Evolutionary conservation across 2,113 vertebrate genomes (phyloP).

Genomic region (Cyprinodon tularosa): DNA sequence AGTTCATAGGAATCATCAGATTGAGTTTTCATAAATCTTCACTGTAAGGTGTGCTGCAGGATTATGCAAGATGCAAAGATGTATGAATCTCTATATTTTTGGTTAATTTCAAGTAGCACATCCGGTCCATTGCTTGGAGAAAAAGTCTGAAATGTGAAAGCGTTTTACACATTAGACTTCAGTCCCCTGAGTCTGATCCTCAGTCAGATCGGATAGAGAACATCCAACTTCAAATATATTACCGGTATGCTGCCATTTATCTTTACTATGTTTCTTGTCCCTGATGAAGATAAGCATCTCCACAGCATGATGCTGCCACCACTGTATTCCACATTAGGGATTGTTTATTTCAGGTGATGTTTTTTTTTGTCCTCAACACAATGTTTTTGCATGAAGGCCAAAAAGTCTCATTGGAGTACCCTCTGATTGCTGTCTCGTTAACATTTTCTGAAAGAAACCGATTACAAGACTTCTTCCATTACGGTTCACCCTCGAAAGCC

Average conservation of each 20-base stretch:
- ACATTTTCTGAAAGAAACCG: neutral
- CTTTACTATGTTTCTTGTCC: neutral
- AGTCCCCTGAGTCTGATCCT: neutral
- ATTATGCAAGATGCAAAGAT: neutral
- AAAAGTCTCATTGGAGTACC: neutral
- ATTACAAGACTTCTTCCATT: no score
- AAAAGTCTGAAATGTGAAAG: neutral
- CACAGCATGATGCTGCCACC: neutral
- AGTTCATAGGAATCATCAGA: conserved; percentile 5
- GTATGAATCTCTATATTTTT: neutral
- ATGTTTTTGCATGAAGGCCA: neutral
- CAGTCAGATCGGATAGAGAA: no score
- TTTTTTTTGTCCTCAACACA: neutral
- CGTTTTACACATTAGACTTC: neutral
- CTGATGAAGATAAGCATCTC: neutral
- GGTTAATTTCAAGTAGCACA: no score
- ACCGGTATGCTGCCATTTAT: no score
- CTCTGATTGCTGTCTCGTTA: neutral
- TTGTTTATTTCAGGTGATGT: neutral
- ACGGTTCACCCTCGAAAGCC: no score
- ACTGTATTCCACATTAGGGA: neutral
- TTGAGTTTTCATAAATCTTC: conserved; percentile 20
- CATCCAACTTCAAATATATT: no score
- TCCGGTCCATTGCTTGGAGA: neutral
- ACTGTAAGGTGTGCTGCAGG: conserved; percentile 16